Evolutionary conservation across 2,113 vertebrate genomes (phyloP), one percentile per base, ranked within the genome.

Genomic region (Perca fluviatilis): DNA sequence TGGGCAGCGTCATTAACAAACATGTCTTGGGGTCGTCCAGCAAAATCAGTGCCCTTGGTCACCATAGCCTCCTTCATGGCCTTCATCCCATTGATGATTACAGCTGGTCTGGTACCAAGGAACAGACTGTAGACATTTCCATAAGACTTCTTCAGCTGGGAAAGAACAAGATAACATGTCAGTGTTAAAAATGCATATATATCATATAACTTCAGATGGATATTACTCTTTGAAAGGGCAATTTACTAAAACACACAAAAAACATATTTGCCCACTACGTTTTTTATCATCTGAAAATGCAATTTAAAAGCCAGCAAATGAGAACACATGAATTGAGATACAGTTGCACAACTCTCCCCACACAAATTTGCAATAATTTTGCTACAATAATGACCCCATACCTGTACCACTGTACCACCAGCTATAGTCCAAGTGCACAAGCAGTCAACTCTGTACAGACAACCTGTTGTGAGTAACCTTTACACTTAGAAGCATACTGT

Each of bases 61-160:
- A 91, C 47, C 70, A 94, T 66, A 36, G 91, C 89, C 25, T 94
- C 94, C 66, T 91, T 95, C 8, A 95, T 83, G 25, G 85, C 86
- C 61, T 93, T 77, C 2, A 90, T 12, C 21, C 92, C 92, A 27
- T 36, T 90, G 61, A 95, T 43, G 62, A 95, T 15, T 0, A 95
- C 87, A 16, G 63, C 82, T 46, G 93, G 93, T 78, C 19, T 94
- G 21, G 46, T 36, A 13, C 94, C 94, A 0, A 95, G 11, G 74
- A 67, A 94, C 19, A 95, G 0, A 47, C 92, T 94, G 90, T 94
- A 95, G 69, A 95, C 67, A 1, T 92, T 83, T 54, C 95, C 95
- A 86, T 95, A 94, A 3, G 67, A 47, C 73, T 90, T 81, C 23
- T 86, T 90, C 62, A 95, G 61, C 95, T 95, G 75, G 2, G 6